Evolutionary conservation across 2,888 invertebrate genomes (phyloP).

Genomic region (Pristionchus entomophagus): DNA sequence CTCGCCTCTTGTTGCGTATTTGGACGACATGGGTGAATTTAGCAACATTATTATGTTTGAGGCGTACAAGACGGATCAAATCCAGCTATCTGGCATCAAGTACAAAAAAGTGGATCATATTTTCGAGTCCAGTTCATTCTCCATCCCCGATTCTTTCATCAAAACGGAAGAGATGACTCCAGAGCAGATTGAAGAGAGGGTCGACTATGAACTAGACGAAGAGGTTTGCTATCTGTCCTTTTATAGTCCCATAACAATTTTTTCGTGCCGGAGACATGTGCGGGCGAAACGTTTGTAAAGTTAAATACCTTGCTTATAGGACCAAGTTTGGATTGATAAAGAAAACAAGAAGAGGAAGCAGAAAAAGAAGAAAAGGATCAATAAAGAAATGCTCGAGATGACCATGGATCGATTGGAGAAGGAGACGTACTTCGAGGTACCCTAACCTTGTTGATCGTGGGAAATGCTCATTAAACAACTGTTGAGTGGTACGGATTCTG

Average conservation of each 20-base stretch:
- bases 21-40: too few relatives aligned
- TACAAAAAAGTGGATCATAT: not conserved
- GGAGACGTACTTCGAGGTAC: conserved; percentile 90
- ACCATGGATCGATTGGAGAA: conserved; percentile 98
- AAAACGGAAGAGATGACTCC: not conserved
- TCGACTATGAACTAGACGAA: conserved; percentile 97
- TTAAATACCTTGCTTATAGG: conserved; percentile 78
- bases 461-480: not conserved
- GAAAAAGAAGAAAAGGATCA: conserved; percentile 83
- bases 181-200: conserved; percentile 79
- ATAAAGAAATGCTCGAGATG: conserved; percentile 93
- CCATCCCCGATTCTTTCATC: not conserved
- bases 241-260: too few relatives aligned
- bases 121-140: not conserved
- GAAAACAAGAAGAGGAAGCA: conserved; percentile 87
- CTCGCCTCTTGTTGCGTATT: too few relatives aligned
- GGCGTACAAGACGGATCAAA: not conserved
- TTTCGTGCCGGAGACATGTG: too few relatives aligned
- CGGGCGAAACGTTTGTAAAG: too few relatives aligned
- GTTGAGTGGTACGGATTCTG: not conserved
- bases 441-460: not conserved
- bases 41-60: not conserved
- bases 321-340: conserved; percentile 91
- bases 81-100: too few relatives aligned
- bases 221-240: too few relatives aligned